Evolutionary conservation across 2,888 invertebrate species (phyloP).

Genomic region (Zygaena filipendulae): DNA sequence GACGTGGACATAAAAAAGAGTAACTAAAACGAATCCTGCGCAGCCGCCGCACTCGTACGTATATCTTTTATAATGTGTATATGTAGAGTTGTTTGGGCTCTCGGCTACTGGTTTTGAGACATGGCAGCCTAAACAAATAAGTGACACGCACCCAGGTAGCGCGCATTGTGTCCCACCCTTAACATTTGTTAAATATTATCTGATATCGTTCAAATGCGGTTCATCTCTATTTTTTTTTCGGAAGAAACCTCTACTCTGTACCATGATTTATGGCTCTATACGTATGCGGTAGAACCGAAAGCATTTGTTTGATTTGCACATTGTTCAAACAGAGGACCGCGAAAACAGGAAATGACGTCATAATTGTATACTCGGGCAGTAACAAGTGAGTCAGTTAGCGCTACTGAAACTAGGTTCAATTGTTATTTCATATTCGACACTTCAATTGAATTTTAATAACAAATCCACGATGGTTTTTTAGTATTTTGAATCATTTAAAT

Average conservation of each 20-base stretch:
- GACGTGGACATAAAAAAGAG: slow-evolving; percentile 45
- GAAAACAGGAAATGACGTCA: no score
- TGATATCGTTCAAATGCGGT: slow-evolving; percentile 47
- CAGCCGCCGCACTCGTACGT: slow-evolving; percentile 27
- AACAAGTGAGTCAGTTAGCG: no score
- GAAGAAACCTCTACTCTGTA: slow-evolving; percentile 8
- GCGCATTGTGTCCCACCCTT: slow-evolving; percentile 41
- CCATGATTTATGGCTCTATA: slow-evolving; percentile 11
- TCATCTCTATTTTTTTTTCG: slow-evolving; percentile 23
- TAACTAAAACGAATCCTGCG: slow-evolving; percentile 51
- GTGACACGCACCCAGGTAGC: slow-evolving; percentile 58
- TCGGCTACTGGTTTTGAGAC: slow-evolving; percentile 63
- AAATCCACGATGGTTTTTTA: no score
- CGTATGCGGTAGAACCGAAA: no score
- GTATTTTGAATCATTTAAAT: no score
- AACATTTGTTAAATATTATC: slow-evolving; percentile 61
- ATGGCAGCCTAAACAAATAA: slow-evolving; percentile 63
- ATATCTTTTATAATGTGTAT: slow-evolving; percentile 30
- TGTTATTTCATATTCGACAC: no score
- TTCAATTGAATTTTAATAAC: no score
- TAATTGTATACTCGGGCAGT: no score
- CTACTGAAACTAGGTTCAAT: no score
- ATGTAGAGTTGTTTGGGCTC: slow-evolving; percentile 40
- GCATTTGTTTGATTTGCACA: no score
- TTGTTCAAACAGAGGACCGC: no score